A percentile compares a stretch with the other conserved stretches of the same genome.
These are phyloP conservation scores for Brachionus calyciflorus DNA, from an alignment of 1,140 invertebrate genomes.

Conservation along the genomic window DNA sequence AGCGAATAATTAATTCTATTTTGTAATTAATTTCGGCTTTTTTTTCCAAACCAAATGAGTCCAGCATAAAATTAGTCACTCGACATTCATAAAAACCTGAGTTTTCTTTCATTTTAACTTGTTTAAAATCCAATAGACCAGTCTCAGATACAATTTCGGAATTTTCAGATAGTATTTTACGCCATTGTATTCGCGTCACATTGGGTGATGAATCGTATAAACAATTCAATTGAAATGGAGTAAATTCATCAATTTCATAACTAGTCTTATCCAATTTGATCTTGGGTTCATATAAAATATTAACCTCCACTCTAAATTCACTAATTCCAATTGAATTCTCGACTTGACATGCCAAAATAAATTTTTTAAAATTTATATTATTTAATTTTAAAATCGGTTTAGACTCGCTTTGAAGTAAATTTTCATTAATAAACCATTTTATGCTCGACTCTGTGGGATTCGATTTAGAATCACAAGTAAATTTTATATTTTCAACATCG, in stretches of 20 bases:
- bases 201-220: not conserved
- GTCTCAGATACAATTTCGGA: not conserved
- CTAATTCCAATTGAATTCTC: not conserved
- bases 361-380: not conserved
- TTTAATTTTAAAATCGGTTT: not conserved
- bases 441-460: not conserved
- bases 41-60: not conserved
- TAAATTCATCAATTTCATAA: not conserved
- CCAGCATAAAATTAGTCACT: not conserved
- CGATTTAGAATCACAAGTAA: not conserved
- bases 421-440: not conserved
- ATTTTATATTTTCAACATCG: not conserved
- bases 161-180: not conserved
- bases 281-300: not conserved
- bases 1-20: not conserved
- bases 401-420: not conserved
- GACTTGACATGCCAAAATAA: not conserved
- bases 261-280: not conserved
- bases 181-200: not conserved
- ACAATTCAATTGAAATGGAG: slow-evolving; percentile 28
- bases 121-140: not conserved
- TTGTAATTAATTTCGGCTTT: not conserved
- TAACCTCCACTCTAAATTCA: not conserved
- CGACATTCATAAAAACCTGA: slow-evolving; percentile 4
- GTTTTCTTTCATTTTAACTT: slow-evolving; percentile 1